Base-by-base conservation (phyloP, 2,888 invertebrate genomes). In the Orchesella flavescens region DNA sequence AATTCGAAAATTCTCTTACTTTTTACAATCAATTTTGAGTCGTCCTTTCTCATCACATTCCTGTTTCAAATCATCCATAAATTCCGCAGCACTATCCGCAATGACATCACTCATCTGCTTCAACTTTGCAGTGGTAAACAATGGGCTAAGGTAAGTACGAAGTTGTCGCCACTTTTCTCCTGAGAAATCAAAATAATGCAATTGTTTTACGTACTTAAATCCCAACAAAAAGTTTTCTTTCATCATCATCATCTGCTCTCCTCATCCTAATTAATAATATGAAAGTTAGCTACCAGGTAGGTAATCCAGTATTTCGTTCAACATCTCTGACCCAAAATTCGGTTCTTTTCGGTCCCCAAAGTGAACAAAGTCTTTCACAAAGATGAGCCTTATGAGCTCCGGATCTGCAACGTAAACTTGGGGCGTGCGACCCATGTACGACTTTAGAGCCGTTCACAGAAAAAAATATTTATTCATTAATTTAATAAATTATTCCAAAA, bases 121-220 rank as follows among this genome's bases (percentile, higher is more conserved):
- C 23, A 88, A 71, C 65, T 87, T 87, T n/a, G 82, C 65, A 7
- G 86, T 80, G 4, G 87, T 86, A 24, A 88, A 85, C 49, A 87
- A 65, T 3, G 86, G 87, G 19, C 85, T 87, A 43, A 86, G 61
- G 57, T 74, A 69, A 5, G 68, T 66, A 53, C 88, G 74, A 34
- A 88, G 76, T 15, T 68, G 72, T 76, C 86, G 87, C 88, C 88
- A 88, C 84, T 88, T 88, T 34, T 87, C 86, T 46, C 86, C 87
- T 86, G 65, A 81, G 71, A 77, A 75, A 81, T 74, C 65, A 79
- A 63, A 79, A 69, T 77, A 77, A 77, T 77, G 59, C 44, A 34
- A 5, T 66, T 76, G 15, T 23, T n/a, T n/a, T n/a, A n/a, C n/a
- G n/a, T n/a, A n/a, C n/a, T n/a, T n/a, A n/a, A n/a, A n/a, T n/a